Base-by-base conservation (phyloP, 1,140 invertebrate species). In the Kradibia gibbosae region DNA sequence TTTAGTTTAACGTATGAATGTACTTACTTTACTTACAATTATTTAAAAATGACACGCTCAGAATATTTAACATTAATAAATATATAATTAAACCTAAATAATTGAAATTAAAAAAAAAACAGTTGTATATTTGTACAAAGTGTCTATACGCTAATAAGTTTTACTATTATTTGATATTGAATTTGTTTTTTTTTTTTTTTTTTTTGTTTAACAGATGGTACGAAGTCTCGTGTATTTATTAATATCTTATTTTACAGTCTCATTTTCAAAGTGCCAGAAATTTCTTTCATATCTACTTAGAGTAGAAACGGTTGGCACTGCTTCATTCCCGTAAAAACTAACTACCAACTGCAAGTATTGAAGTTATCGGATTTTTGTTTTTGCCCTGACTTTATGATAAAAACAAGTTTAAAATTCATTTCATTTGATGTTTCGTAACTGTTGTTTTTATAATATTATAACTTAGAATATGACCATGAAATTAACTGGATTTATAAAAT, bases 301-400 rank as follows among this genome's bases (percentile, higher is more conserved):
- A 62, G 45, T 70, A 28, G 25, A 72, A 73, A 55, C 20, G 45
- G 28, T 3, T 28, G 34, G 60, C 76, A 25, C 60, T 45, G 15
- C 65, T 72, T 70, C 57, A 70, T 74, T 67, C 36, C 50, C 70
- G 20, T 73, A 50, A 82, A 78, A 36, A 57, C 15, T 53, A 78
- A 45, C 53, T 50, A 60, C 70, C 42, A 62, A 45, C 62, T 50
- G 80, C 70, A 80, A 78, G 80, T 83, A 83, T 75, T 81, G 31
- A 80, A 75, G 4, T 39, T 34, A 39, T 10, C 55, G 34, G 78
- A 42, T 79, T 60, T 34, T 39, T 78, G 36, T 62, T 73, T 73
- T 50, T 39, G 11, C 34, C 34, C 62, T 11, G 20, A 48, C 17
- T 71, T 48, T 48, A 42, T 25, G 42, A 15, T 13, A 28, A 76